These are phyloP conservation scores for Cordilura impudica DNA, from an alignment of 2,888 invertebrate species.

Conservation along the genomic window DNA sequence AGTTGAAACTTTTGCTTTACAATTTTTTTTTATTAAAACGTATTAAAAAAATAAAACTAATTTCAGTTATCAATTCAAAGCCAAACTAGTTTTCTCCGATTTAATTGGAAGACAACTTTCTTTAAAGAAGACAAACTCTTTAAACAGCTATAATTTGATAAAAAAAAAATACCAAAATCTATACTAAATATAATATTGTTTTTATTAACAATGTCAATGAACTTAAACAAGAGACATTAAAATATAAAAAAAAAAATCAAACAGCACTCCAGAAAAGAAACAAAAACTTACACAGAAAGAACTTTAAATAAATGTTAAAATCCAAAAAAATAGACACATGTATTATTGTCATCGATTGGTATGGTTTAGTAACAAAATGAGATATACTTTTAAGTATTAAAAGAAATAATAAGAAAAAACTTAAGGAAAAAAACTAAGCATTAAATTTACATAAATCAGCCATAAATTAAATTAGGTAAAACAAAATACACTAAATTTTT, in stretches of 20 bases:
- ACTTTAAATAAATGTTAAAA: neutral
- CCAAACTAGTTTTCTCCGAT: neutral
- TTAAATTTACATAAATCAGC: conserved; percentile 64
- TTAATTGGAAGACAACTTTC: neutral
- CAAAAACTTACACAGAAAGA: neutral
- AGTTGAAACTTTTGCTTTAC: no score
- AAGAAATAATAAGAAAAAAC: conserved; percentile 44
- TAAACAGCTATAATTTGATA: neutral
- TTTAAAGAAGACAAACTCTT: neutral
- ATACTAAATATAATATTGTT: neutral
- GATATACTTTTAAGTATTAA: neutral
- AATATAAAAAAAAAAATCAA: conserved; percentile 13
- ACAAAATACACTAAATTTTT: conserved; percentile 43
- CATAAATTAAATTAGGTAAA: conserved; percentile 65
- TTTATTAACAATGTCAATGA: conserved; percentile 53
- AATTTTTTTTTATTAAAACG: no score
- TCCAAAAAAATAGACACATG: neutral
- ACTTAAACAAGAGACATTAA: conserved; percentile 50
- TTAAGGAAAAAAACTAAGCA: conserved; percentile 33
- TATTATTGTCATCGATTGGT: neutral
- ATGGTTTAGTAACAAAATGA: neutral
- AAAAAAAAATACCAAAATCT: neutral
- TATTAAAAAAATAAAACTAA: no score
- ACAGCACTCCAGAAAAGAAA: neutral
- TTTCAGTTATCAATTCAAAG: no score